These are phyloP conservation scores for Falco punctatus DNA, from an alignment of 2,113 vertebrate species.

Conservation along the genomic window DNA sequence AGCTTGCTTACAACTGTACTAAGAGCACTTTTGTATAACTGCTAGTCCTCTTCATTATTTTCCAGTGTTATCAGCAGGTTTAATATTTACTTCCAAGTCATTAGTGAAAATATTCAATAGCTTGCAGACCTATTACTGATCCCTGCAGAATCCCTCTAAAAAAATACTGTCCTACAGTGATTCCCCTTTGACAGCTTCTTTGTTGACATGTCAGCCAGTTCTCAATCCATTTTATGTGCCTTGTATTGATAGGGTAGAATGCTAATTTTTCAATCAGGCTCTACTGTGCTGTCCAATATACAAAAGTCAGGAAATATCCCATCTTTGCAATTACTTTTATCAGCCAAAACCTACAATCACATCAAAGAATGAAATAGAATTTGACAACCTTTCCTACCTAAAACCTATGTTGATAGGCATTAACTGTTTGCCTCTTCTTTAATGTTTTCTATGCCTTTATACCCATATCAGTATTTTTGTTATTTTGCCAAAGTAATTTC, in stretches of 20 bases:
- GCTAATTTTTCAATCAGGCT: conserved; percentile 55
- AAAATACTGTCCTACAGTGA: not conserved
- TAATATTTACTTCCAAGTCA: conserved; percentile 24
- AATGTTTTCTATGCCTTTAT: not conserved
- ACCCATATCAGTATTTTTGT: not conserved
- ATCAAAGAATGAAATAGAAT: not conserved
- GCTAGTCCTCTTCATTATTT: not conserved
- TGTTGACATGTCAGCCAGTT: conserved; percentile 25
- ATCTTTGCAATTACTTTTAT: conserved; percentile 57
- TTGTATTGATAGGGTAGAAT: conserved; percentile 35
- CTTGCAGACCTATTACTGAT: not conserved
- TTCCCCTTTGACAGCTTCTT: conserved; percentile 36
- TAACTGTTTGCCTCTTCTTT: conserved; percentile 48
- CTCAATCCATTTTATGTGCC: conserved; percentile 22
- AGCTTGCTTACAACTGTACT: not conserved
- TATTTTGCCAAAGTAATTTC: conserved; percentile 18
- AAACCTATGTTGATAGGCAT: conserved; percentile 35
- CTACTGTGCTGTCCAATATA: conserved; percentile 1
- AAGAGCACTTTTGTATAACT: not conserved
- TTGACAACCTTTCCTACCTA: conserved; percentile 40
- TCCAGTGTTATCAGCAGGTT: not conserved
- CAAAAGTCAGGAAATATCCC: conserved; percentile 19
- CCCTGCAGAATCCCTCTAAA: not conserved
- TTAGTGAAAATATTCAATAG: conserved; percentile 3
- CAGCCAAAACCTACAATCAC: conserved; percentile 37